These are phyloP conservation scores for Pogoniulus pusillus DNA, from an alignment of 2,797 vertebrate genomes.

Conservation along the genomic window DNA sequence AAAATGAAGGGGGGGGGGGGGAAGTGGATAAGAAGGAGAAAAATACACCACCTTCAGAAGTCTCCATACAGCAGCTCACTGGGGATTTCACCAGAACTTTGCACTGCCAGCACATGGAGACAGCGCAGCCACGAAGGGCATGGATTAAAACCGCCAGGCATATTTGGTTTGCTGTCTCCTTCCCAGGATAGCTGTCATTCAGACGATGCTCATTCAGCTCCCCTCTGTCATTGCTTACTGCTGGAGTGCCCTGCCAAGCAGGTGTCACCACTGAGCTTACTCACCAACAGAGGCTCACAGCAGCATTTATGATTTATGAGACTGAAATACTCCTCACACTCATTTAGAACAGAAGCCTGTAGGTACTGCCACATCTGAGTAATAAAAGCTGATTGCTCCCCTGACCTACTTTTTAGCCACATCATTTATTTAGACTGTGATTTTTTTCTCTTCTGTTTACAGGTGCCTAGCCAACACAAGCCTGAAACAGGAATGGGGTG, in stretches of 20 bases:
- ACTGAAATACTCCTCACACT: neutral
- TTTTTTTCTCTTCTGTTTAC: neutral
- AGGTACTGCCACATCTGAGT: neutral
- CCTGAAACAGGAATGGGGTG: neutral
- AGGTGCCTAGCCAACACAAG: neutral
- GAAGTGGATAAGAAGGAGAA: rapidly evolving
- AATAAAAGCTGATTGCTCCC: neutral
- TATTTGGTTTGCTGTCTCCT: rapidly evolving
- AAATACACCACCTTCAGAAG: neutral
- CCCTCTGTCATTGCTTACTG: neutral
- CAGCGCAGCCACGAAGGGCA: neutral
- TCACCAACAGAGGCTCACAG: neutral
- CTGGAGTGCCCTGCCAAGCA: neutral
- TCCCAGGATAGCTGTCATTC: neutral
- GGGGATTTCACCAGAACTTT: neutral
- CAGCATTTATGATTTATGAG: neutral
- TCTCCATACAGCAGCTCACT: neutral
- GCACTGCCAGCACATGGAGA: neutral
- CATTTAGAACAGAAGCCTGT: neutral
- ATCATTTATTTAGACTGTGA: neutral
- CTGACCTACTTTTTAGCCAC: neutral
- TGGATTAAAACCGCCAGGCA: rapidly evolving
- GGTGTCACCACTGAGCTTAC: neutral
- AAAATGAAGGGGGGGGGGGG: rapidly evolving
- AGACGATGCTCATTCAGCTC: neutral